These are phyloP conservation scores for Lycia hirtaria DNA, from an alignment of 2,888 invertebrate genomes.

Conservation along the genomic window DNA sequence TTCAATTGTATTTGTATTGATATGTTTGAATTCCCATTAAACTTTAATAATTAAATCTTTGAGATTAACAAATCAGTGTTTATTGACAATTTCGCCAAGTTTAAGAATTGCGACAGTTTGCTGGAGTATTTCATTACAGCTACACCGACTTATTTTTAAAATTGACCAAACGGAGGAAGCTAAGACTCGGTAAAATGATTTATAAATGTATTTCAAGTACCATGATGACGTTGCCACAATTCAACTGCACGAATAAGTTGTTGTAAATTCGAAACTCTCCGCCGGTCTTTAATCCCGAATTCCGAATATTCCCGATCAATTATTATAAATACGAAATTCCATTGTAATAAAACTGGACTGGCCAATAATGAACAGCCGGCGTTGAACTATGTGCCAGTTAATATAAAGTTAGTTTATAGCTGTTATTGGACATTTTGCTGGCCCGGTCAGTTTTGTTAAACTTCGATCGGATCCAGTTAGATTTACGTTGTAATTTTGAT, in stretches of 20 bases:
- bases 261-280: conserved; percentile 52
- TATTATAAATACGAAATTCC: conserved; percentile 72
- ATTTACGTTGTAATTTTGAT: neutral
- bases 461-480: conserved; percentile 6
- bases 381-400: conserved; percentile 79
- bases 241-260: neutral
- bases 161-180: neutral
- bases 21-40: too few relatives aligned
- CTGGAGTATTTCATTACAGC: conserved; percentile 32
- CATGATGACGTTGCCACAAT: neutral
- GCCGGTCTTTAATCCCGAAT: conserved; percentile 60
- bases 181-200: neutral
- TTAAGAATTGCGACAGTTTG: conserved; percentile 15
- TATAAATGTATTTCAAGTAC: neutral
- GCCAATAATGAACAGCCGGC: conserved; percentile 80
- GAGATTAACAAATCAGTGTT: conserved; percentile 4
- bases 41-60: too few relatives aligned
- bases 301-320: too few relatives aligned
- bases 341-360: conserved; percentile 76
- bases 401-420: conserved; percentile 60
- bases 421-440: conserved; percentile 76
- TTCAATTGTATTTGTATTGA: too few relatives aligned
- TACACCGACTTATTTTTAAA: neutral
- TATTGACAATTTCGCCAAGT: conserved; percentile 3
- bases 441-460: conserved; percentile 44